Base-by-base conservation (phyloP, 2,888 invertebrate genomes). In the Trachelus stipa region DNA sequence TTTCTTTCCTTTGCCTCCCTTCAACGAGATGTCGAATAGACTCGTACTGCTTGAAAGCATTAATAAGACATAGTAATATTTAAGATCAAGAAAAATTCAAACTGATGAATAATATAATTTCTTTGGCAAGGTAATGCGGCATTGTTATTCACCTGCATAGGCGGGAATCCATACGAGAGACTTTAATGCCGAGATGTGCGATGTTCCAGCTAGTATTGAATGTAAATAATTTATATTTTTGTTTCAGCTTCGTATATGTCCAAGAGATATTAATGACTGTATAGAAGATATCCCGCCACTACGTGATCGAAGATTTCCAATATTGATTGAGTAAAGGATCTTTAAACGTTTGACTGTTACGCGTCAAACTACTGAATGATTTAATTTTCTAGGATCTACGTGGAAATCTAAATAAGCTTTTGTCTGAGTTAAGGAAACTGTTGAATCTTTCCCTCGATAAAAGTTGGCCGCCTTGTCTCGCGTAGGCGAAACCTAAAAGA, bases 251-350 rank as follows among this genome's bases (percentile, higher is more conserved):
- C 3, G 71, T 34, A 34, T 33, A 34, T 12, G 71, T 34, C 12
- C 71, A 33, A 12, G 71, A 31, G 34, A 33, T 31, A 4, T 33
- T 34, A 33, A 31, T 31, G 71, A 71, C 71, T 12, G 34, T 71
- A 12, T 12, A 71, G 71, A 31, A 31, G 31, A 71, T 33, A 71
- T 71, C 31, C 23, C 34, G 77, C 71, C 77, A 73, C 80, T 77
- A 68, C 81, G 81, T 76, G 76, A 79, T 80, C 77, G 76, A 77
- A 79, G 80, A 79, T 79, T 79, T 68, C 74, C 56, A 73, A 69
- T 56, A 23, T 56, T 23, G 9, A 56, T 56, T 23, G 56, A 23
- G 23, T 15, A 40, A 15, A 40, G 15, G 15, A 6, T 40, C 1
- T 37, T 37, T 12, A 3, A 12, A 37, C 15, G 15, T 40, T 40